Evolutionary conservation across 2,797 vertebrate species (phyloP).

Genomic region (Periophthalmus magnuspinnatus): DNA sequence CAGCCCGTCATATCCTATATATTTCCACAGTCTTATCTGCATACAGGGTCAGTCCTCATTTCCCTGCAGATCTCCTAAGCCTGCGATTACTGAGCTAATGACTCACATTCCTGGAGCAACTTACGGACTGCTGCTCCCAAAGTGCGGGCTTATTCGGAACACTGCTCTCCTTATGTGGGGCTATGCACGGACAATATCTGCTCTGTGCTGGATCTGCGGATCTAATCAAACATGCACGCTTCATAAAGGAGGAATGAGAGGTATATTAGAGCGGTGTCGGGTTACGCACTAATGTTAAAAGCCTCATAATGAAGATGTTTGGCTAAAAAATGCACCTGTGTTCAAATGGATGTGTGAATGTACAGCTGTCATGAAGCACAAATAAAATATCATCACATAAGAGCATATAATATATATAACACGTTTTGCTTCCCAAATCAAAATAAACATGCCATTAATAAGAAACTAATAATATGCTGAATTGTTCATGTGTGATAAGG

Average conservation of each 20-base stretch:
- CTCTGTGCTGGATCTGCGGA: constrained; percentile 42
- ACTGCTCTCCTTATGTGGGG: constrained; percentile 67
- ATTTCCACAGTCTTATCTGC: neutral
- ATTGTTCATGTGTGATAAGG: too few species aligned
- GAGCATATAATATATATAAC: too few species aligned
- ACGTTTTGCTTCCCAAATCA: too few species aligned
- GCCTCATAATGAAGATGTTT: constrained; percentile 3
- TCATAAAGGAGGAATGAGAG: constrained; percentile 44
- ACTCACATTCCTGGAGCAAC: constrained; percentile 76
- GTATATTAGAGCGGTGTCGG: neutral
- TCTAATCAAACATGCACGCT: constrained; percentile 35
- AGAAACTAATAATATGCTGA: too few species aligned
- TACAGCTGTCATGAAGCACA: neutral
- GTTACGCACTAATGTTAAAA: constrained; percentile 10
- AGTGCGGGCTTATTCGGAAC: constrained; percentile 61
- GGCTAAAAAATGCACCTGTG: constrained; percentile 20
- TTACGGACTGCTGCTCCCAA: constrained; percentile 58
- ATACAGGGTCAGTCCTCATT: constrained; percentile 51
- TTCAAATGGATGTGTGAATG: neutral
- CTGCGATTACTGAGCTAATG: constrained; percentile 78
- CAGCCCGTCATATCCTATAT: too few species aligned
- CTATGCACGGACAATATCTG: constrained; percentile 56
- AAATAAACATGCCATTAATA: too few species aligned
- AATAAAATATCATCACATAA: too few species aligned
- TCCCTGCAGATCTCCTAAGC: constrained; percentile 75